phyloP scores from a whole-genome alignment of 1,140 invertebrate species.

The Triops longicaudatus region DNA sequence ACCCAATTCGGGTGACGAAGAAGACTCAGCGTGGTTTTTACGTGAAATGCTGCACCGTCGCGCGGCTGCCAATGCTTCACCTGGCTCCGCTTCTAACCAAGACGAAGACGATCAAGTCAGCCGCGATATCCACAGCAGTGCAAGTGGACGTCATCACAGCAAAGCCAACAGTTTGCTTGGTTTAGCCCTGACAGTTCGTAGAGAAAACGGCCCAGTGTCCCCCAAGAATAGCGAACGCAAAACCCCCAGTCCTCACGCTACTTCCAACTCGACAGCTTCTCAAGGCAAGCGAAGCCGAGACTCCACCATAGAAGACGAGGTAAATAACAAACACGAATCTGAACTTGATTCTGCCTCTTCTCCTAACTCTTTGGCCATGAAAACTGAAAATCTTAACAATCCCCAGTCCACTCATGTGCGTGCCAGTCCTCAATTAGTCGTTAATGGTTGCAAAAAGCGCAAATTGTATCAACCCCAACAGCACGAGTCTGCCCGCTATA shows the following conservation, averaged over 20 bases:
- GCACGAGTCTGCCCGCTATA: constrained; percentile 50
- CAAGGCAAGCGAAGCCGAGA: neutral
- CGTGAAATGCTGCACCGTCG: constrained; percentile 26
- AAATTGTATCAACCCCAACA: constrained; percentile 96
- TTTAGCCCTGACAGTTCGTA: neutral
- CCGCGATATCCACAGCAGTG: constrained; percentile 18
- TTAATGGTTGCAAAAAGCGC: constrained; percentile 77
- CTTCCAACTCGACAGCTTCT: neutral
- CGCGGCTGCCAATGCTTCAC: neutral
- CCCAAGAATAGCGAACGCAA: neutral
- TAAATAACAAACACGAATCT: neutral
- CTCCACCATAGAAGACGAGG: neutral
- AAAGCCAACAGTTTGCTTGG: neutral
- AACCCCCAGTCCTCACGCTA: neutral
- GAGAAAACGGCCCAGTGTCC: no score
- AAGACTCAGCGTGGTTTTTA: constrained; percentile 27
- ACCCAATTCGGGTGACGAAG: constrained; percentile 26
- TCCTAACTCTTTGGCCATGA: neutral
- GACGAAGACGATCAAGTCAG: neutral
- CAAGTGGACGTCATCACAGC: constrained; percentile 46
- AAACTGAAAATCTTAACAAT: neutral
- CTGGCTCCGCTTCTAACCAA: neutral
- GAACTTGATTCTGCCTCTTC: neutral
- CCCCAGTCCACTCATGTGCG: constrained; percentile 8
- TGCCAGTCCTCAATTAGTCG: neutral